Evolutionary conservation across 1,140 invertebrate species (phyloP).

Genomic region (Gerris buenoi): DNA sequence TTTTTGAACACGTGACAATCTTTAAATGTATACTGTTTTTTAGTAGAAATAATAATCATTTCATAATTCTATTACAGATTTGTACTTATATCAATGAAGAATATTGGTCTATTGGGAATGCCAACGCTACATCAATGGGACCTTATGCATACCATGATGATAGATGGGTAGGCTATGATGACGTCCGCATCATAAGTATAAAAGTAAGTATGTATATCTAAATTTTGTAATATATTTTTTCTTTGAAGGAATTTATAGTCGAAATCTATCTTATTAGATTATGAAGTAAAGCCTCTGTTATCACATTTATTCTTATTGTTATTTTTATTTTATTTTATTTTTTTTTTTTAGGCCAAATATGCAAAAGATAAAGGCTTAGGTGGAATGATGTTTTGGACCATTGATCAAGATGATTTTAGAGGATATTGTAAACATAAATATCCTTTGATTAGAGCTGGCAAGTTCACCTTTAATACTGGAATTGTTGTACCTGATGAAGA

Average conservation of each 20-base stretch:
- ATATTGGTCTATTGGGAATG: neutral
- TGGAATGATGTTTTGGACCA: constrained; percentile 44
- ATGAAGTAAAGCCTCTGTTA: too few species aligned
- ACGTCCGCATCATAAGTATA: neutral
- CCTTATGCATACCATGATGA: neutral
- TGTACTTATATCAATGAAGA: neutral
- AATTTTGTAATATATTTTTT: too few species aligned
- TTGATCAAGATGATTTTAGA: constrained; percentile 40
- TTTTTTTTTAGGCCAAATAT: too few species aligned
- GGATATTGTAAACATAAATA: constrained; percentile 32
- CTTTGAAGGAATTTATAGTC: too few species aligned
- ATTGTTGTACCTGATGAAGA: neutral
- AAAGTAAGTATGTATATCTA: too few species aligned
- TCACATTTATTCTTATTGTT: too few species aligned
- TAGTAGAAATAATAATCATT: too few species aligned
- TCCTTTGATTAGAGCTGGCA: constrained; percentile 33
- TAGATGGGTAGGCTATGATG: neutral
- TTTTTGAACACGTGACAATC: too few species aligned
- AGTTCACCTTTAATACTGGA: neutral
- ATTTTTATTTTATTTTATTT: too few species aligned
- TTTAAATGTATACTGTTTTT: too few species aligned
- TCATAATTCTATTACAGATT: neutral
- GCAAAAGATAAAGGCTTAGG: constrained; percentile 34
- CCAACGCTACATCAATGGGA: neutral
- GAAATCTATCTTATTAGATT: too few species aligned